phyloP scores from a whole-genome alignment of 2,888 invertebrate genomes.

The Ectemnius continuus region DNA sequence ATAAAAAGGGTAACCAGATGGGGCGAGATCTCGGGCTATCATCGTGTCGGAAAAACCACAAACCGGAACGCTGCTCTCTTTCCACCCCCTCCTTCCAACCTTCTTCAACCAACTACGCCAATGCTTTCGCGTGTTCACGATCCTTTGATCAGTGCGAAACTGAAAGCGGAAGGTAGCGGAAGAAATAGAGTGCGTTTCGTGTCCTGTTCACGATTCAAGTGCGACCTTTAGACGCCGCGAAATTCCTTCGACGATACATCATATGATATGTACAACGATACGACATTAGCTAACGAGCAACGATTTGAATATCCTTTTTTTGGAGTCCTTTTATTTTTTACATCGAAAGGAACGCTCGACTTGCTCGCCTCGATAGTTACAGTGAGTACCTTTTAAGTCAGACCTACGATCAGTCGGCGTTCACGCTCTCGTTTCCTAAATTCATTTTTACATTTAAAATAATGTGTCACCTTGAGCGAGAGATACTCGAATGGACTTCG shows the following conservation, averaged over 20 bases:
- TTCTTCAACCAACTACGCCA: too few relatives aligned
- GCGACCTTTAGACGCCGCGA: background rate
- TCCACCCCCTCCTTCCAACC: too few relatives aligned
- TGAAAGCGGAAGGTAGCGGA: too few relatives aligned
- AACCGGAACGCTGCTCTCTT: too few relatives aligned
- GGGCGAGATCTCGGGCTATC: too few relatives aligned
- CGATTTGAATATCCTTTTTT: slow-evolving; percentile 39
- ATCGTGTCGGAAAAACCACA: too few relatives aligned
- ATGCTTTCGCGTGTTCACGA: too few relatives aligned
- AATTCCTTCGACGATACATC: slow-evolving; percentile 43
- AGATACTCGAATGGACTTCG: slow-evolving; percentile 38
- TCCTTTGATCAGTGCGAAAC: too few relatives aligned
- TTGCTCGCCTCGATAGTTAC: background rate
- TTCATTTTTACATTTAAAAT: slow-evolving; percentile 23
- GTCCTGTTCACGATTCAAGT: too few relatives aligned
- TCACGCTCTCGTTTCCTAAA: background rate
- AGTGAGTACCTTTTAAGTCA: background rate
- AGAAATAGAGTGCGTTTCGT: too few relatives aligned
- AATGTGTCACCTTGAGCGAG: slow-evolving; percentile 28
- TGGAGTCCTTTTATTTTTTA: slow-evolving; percentile 31
- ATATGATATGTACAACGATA: slow-evolving; percentile 63
- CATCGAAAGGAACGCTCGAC: slow-evolving; percentile 53
- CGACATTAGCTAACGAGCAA: slow-evolving; percentile 65
- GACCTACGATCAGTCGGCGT: slow-evolving; percentile 12
- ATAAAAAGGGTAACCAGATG: too few relatives aligned